A percentile compares a stretch with the other conserved stretches of the same genome.
These are phyloP conservation scores for Oscheius sp. DNA, from an alignment of 2,888 invertebrate genomes.

Conservation along the genomic window DNA sequence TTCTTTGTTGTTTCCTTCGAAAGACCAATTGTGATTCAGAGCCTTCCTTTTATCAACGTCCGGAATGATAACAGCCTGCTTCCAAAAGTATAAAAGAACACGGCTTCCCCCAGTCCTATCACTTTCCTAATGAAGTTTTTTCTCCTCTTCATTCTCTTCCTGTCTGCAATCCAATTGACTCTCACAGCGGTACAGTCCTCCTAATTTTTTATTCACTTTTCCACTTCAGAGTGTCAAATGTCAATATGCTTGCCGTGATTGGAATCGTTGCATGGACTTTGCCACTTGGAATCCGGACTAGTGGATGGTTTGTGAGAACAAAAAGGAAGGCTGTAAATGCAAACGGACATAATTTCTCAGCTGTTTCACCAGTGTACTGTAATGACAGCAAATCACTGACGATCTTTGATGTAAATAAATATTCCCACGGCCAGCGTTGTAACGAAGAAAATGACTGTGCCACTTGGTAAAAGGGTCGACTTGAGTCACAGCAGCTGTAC, in stretches of 20 bases:
- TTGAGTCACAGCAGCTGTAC: slow-evolving; percentile 21
- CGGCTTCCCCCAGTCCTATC: not conserved
- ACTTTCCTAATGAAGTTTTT: not conserved
- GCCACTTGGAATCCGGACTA: not conserved
- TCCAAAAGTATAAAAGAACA: not conserved
- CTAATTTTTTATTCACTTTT: not conserved
- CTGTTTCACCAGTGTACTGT: too few relatives aligned
- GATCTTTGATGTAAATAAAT: too few relatives aligned
- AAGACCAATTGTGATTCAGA: not conserved
- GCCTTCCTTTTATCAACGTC: not conserved
- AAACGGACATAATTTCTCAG: not conserved
- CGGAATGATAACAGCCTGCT: not conserved
- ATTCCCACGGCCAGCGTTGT: too few relatives aligned
- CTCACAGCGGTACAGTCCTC: not conserved
- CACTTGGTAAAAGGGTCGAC: not conserved
- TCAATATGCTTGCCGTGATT: not conserved
- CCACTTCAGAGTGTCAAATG: not conserved
- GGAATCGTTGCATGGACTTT: not conserved
- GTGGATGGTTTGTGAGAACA: not conserved
- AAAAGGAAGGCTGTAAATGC: not conserved
- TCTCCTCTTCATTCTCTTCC: not conserved
- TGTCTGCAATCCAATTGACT: not conserved
- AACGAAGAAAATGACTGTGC: not conserved
- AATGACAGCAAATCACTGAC: too few relatives aligned
- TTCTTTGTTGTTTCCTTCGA: not conserved